Evolutionary conservation across 2,888 invertebrate genomes (phyloP).

Genomic region (Entomobrya proxima): DNA sequence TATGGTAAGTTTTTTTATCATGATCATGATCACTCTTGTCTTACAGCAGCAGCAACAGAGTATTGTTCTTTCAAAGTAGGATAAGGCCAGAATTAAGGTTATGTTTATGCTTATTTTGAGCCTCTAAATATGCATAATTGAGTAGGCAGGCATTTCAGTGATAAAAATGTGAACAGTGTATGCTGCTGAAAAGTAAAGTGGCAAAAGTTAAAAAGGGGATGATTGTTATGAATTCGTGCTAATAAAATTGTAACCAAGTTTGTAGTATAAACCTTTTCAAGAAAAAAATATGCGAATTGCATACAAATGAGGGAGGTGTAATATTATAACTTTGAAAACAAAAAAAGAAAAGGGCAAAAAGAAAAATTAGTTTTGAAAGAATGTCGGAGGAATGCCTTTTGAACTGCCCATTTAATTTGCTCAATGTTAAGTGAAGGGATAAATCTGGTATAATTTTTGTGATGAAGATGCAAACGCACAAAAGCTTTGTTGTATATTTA

Average conservation of each 20-base stretch:
- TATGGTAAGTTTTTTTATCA: conserved; percentile 33
- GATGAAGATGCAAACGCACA: neutral
- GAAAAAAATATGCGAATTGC: neutral
- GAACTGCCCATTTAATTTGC: neutral
- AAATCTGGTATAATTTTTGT: neutral
- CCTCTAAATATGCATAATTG: conserved; percentile 4
- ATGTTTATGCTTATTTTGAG: conserved; percentile 31
- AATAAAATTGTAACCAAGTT: neutral
- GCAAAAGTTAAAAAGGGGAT: neutral
- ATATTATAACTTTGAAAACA: neutral
- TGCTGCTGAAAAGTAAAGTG: conserved; percentile 18
- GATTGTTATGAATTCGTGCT: neutral
- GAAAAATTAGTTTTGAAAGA: neutral
- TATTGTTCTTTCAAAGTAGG: conserved; percentile 53
- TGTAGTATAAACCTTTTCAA: neutral
- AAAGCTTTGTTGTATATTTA: neutral
- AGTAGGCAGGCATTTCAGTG: neutral
- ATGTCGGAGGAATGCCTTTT: neutral
- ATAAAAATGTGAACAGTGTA: conserved; percentile 19
- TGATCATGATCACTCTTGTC: conserved; percentile 36
- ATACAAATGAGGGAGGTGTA: neutral
- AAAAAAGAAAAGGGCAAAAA: neutral
- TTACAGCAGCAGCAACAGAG: too few relatives aligned
- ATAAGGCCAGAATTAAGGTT: conserved; percentile 65
- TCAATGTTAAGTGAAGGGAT: conserved; percentile 9